These are phyloP conservation scores for Ispidina picta DNA, from an alignment of 2,797 vertebrate genomes.

Conservation along the genomic window DNA sequence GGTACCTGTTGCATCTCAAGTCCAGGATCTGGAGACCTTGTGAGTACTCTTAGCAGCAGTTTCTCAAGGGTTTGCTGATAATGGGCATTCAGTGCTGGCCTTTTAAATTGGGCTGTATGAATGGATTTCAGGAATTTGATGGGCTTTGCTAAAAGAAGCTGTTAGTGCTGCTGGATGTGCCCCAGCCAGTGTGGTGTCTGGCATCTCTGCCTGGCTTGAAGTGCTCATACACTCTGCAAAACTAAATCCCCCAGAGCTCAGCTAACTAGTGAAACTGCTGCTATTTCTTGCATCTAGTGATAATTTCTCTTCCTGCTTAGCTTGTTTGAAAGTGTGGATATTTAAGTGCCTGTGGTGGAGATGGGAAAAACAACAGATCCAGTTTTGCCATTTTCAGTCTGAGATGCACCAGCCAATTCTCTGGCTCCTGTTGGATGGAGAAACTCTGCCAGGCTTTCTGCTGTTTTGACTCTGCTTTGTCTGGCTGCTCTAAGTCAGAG, in stretches of 20 bases:
- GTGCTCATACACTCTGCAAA: background rate
- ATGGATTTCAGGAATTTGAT: background rate
- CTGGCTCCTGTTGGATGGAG: background rate
- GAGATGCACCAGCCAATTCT: background rate
- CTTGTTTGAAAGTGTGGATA: background rate
- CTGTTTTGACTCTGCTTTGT: conserved; percentile 28
- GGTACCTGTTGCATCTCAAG: conserved; percentile 58
- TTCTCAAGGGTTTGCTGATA: background rate
- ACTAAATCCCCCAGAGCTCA: background rate
- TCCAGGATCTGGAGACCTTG: conserved; percentile 76
- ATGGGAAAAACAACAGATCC: background rate
- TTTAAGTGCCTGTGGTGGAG: background rate
- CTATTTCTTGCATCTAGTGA: background rate
- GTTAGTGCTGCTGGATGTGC: background rate
- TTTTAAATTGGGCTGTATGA: background rate
- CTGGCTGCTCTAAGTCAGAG: conserved; percentile 14
- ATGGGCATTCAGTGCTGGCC: background rate
- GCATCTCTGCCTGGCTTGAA: background rate
- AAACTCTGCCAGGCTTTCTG: background rate
- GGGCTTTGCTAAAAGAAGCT: conserved; percentile 12
- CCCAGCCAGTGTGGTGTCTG: background rate
- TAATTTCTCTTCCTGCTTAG: conserved; percentile 18
- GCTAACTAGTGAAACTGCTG: background rate
- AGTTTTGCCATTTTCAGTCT: background rate
- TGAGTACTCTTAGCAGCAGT: conserved; percentile 67